Conservation (phyloP, 2,888 invertebrate genomes). For the Pterostichus niger region DNA sequence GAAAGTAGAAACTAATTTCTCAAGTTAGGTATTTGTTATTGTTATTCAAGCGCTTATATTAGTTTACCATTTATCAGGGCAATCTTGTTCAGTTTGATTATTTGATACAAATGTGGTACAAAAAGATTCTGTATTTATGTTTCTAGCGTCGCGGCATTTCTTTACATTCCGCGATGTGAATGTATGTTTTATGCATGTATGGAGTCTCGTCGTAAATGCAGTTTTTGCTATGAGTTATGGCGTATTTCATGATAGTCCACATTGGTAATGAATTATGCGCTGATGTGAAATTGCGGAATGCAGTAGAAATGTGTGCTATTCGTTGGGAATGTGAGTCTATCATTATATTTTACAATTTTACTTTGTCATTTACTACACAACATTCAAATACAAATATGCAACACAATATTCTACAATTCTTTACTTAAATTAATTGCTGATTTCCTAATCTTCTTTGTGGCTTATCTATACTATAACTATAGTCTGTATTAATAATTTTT, state of each 20-base stretch:
- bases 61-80: no score
- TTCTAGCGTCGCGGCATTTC: constrained; percentile 30
- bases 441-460: no score
- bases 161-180: constrained; percentile 35
- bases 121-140: constrained; percentile 11
- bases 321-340: constrained; percentile 8
- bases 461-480: no score
- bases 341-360: constrained; percentile 43
- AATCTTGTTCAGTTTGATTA: no score
- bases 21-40: no score
- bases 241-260: constrained; percentile 37
- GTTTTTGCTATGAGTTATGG: constrained; percentile 44
- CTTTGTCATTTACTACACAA: constrained; percentile 11
- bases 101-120: constrained; percentile 8
- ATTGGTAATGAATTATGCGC: constrained; percentile 43
- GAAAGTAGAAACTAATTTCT: no score
- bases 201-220: constrained; percentile 10
- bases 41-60: no score
- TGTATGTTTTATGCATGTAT: constrained; percentile 45
- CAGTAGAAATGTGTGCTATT: constrained; percentile 40
- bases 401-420: no score
- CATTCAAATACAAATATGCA: not conserved
- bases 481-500: no score
- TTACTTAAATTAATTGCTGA: no score
- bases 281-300: constrained; percentile 45